A percentile compares a stretch with the other conserved stretches of the same genome.
Conservation (phyloP, 2,113 vertebrate species). For the Myanophis thanlyinensis region DNA sequence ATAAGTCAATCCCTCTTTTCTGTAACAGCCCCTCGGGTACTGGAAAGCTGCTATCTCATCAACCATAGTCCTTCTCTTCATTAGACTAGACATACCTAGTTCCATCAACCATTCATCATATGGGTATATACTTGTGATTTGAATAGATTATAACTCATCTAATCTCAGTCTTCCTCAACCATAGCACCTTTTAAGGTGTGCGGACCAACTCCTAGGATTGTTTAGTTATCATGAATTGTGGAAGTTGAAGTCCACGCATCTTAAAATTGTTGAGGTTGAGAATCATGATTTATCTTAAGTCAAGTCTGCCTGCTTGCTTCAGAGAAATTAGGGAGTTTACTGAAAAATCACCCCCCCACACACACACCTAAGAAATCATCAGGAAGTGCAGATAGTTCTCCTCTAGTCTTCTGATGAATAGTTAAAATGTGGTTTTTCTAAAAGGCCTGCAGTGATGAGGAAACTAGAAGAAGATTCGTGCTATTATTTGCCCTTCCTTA, state of each 20-base stretch:
- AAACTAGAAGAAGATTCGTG: background rate
- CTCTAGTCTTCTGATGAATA: background rate
- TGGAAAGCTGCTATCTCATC: too few species aligned
- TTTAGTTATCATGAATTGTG: background rate
- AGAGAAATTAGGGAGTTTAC: background rate
- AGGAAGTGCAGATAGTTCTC: background rate
- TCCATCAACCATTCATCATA: too few species aligned
- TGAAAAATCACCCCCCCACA: background rate
- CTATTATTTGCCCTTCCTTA: background rate
- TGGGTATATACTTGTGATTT: background rate
- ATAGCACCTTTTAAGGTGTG: background rate
- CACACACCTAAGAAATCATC: background rate
- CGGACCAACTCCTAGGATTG: background rate
- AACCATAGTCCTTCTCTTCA: too few species aligned
- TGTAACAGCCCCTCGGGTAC: too few species aligned
- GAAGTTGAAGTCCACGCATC: background rate
- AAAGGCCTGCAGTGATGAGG: background rate
- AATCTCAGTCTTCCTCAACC: background rate
- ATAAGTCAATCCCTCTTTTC: too few species aligned
- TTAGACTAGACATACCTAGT: too few species aligned
- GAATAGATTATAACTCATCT: background rate
- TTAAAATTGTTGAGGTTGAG: background rate
- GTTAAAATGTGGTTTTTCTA: background rate
- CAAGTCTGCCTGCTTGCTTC: background rate
- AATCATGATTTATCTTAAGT: background rate